Base-by-base conservation (phyloP, 2,888 invertebrate species). In the Penaeus monodon region DNA sequence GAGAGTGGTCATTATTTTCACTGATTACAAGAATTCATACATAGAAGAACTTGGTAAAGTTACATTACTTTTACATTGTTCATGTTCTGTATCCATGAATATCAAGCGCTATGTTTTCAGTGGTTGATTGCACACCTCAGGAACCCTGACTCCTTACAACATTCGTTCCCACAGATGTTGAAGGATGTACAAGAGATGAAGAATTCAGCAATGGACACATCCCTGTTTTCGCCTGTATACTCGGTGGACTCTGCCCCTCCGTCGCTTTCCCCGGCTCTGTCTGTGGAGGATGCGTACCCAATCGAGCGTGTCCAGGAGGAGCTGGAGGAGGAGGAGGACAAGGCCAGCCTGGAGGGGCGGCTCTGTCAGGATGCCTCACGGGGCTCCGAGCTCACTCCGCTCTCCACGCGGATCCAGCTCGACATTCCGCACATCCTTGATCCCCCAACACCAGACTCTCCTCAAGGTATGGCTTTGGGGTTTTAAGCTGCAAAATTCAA, bases 151-250 rank as follows among this genome's bases (percentile, higher is more conserved):
- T 2, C 49, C 14, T 49, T 49, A 4, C 57, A 57, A 57, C 20
- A 22, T 57, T 80, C 27, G 22, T 80, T 12, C n/a, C 22, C 63
- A 73, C 70, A 86, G 87, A 78, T 87, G 78, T 65, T 87, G 79
- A 87, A 83, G 64, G 87, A 87, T 63, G 87, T 87, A 27, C 83
- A 84, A 79, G 88, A 86, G 77, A 89, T 86, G 86, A 86, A 88
- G 89, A 78, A 81, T 10, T 85, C 88, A 22, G 88, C 88, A 64
- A 79, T 88, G 88, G 81, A 88, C 78, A 82, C 88, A n/a, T 88
- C 88, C 64, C 81, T 85, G 65, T 88, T 85, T 68, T 88, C 85
- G 49, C 88, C 85, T 64, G 85, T 85, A 57, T 85, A 85, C 64
- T 81, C 88, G 27, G 81, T 88, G 49, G 88, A 84, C 44, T 77